A percentile compares a stretch with the other conserved stretches of the same genome.
Conservation (phyloP, 1,140 invertebrate genomes). For the Cepaea nemoralis region DNA sequence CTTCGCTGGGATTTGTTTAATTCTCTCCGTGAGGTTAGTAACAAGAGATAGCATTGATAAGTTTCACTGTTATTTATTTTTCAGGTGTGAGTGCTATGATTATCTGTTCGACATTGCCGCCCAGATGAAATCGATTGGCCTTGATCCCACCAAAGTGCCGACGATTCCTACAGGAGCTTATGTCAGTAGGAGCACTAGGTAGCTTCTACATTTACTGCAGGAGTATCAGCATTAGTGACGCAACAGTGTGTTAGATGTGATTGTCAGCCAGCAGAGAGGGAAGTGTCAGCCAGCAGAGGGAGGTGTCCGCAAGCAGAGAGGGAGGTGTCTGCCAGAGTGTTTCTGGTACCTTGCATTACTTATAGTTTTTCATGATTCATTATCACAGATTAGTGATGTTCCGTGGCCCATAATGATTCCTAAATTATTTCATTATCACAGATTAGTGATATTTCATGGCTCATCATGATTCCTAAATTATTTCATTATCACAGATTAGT, state of each 20-base stretch:
- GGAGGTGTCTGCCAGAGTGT: background rate
- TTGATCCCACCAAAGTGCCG: conserved; percentile 78
- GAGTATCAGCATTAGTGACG: background rate
- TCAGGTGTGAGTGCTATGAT: conserved; percentile 96
- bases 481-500: too few relatives aligned
- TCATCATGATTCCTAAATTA: too few relatives aligned
- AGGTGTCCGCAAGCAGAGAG: background rate
- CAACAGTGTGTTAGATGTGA: background rate
- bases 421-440: too few relatives aligned
- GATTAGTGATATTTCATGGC: too few relatives aligned
- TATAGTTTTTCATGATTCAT: background rate
- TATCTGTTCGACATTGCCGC: conserved; percentile 93
- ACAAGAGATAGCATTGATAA: too few relatives aligned
- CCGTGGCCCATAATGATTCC: too few relatives aligned
- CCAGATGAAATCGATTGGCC: conserved; percentile 86
- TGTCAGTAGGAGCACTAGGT: background rate
- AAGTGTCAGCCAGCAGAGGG: background rate
- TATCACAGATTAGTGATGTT: too few relatives aligned
- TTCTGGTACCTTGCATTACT: background rate
- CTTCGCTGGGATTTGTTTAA: too few relatives aligned
- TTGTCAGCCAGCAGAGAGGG: background rate
- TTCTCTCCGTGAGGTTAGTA: too few relatives aligned
- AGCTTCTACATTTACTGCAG: too few relatives aligned
- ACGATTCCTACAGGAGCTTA: conserved; percentile 62
- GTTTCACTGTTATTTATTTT: conserved; percentile 45